These are phyloP conservation scores for Dasypolia templi DNA, from an alignment of 2,888 invertebrate genomes.

Conservation along the genomic window DNA sequence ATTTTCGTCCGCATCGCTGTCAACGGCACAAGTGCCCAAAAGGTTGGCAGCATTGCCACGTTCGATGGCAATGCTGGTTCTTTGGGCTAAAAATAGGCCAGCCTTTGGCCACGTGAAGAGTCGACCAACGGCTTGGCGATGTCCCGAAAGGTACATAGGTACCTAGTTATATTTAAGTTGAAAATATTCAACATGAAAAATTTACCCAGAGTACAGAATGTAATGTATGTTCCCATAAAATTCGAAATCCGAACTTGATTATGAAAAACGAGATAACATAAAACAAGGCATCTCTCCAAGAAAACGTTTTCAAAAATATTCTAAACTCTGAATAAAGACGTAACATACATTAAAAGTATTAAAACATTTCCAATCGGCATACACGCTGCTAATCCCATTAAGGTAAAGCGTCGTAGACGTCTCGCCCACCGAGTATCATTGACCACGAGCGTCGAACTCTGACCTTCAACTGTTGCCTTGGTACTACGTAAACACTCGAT, in stretches of 20 bases:
- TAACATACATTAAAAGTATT: constrained; percentile 27
- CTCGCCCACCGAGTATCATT: constrained; percentile 65
- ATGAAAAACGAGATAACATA: neutral
- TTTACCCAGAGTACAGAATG: neutral
- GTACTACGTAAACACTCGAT: constrained; percentile 51
- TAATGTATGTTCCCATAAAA: neutral
- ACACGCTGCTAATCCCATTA: constrained; percentile 55
- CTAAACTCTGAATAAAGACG: neutral
- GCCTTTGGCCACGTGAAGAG: too few species aligned
- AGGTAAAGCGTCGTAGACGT: constrained; percentile 45
- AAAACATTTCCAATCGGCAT: constrained; percentile 41
- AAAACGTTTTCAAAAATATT: neutral
- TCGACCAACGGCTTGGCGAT: too few species aligned
- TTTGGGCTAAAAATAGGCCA: too few species aligned
- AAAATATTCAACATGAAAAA: too few species aligned
- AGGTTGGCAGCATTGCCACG: too few species aligned
- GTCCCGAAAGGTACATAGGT: too few species aligned
- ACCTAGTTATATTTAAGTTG: neutral
- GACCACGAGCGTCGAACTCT: constrained; percentile 67
- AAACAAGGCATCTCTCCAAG: neutral
- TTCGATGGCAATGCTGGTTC: too few species aligned
- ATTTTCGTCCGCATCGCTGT: too few species aligned
- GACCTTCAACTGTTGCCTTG: constrained; percentile 69
- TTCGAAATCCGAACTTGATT: neutral
- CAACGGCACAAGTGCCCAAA: too few species aligned